Conservation (phyloP, 2,113 vertebrate genomes). For the Machaerirhynchus nigripectus region DNA sequence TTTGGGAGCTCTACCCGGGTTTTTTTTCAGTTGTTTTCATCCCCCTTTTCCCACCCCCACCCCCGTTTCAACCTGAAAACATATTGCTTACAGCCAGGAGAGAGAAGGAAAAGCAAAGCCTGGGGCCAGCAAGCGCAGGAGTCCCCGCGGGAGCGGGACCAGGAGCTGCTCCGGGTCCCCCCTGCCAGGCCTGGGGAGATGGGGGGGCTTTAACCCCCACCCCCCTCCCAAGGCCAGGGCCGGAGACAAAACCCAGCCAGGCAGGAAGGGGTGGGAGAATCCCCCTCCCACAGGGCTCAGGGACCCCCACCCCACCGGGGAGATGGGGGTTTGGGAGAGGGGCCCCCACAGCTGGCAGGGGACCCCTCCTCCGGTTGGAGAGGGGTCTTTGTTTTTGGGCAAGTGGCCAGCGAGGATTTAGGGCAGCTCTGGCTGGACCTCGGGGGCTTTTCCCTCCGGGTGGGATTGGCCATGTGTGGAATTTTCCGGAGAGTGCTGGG, state of each 20-base stretch:
- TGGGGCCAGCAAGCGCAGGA: background rate
- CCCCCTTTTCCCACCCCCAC: background rate
- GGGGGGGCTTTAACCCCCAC: rapidly evolving
- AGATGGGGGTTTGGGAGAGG: background rate
- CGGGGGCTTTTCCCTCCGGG: background rate
- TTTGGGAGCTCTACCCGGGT: constrained; percentile 21
- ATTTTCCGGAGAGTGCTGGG: background rate
- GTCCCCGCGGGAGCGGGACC: background rate
- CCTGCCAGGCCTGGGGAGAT: background rate
- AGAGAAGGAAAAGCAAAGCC: background rate
- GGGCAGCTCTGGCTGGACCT: background rate
- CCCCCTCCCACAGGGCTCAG: background rate
- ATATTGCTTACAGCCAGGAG: constrained; percentile 67
- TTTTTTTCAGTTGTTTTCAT: background rate
- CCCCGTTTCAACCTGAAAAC: constrained; percentile 54
- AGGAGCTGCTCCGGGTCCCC: background rate
- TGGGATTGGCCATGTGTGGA: rapidly evolving
- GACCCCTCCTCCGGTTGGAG: background rate
- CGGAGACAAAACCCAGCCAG: background rate
- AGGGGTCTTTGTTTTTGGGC: background rate
- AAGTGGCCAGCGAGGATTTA: background rate
- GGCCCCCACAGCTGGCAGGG: background rate
- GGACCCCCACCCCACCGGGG: background rate
- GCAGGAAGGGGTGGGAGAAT: background rate
- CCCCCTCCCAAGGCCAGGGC: background rate